Base-by-base conservation (phyloP, 2,797 vertebrate species). In the Valencia hispanica region DNA sequence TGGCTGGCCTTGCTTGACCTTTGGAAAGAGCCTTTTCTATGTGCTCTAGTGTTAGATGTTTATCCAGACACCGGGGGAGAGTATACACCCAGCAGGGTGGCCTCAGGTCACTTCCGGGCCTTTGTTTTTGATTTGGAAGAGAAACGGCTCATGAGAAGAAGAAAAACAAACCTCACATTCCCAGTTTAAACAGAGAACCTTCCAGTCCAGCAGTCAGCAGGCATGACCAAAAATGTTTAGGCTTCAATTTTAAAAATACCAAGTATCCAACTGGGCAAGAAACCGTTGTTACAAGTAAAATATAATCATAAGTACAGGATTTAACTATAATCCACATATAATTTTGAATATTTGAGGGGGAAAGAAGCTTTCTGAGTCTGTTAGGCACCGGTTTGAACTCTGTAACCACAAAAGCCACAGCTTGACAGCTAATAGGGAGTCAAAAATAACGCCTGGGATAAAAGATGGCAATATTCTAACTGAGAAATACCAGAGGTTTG, bases 131-230 rank as follows among this genome's bases (percentile, higher is more conserved):
- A 5, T 39, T 36, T 65, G 61, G 20, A 5, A 65, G 34, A 25
- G 39, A 65, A 65, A 65, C 3, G 8, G 20, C 10, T 22, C 0
- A 5, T 12, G 10, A 39, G 32, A 25, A 65, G 61, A 36, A 39
- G 1, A 59, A 63, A 59, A 2, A 36, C 22, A 65, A 65, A 65
- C 61, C 34, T 65, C 34, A 12, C 61, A 65, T 39, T 65, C 20
- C 34, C 34, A 39, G 32, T 65, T 65, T 65, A 65, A 65, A 25
- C 34, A 1, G 32, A 2, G 12, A 65, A 39, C 34, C 61, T 65
- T 25, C 61, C 61, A 65, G 61, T 65, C 61, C 18, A 36, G 34
- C 61, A 65, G 61, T 65, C 61, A 65, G 61, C 32, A 65, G 61
- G 8, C 32, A 39, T 3, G 39, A 65, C 11, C 32, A 17, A 22